Base-by-base conservation (phyloP, 2,797 vertebrate species). In the Scarus forsteni region DNA sequence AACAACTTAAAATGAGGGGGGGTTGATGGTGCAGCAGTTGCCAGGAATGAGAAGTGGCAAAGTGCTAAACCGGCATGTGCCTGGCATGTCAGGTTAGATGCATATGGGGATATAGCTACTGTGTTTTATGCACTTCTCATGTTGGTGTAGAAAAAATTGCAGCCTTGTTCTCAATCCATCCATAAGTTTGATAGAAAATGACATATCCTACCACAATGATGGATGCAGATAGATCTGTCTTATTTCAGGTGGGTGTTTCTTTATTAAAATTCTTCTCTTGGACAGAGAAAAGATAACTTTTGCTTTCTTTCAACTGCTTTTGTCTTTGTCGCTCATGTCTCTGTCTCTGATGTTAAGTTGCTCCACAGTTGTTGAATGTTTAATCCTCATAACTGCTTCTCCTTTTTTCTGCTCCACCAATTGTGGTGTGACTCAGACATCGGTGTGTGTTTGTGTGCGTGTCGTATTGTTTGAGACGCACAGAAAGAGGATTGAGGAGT, bases 391-490 rank as follows among this genome's bases (percentile, higher is more conserved):
- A 14, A 46, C 55, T 59, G 60, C 67, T 60, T 66, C 52, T 65
- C 63, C 67, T 60, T 66, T 55, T 65, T 66, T 77, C 53, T 73
- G 67, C 79, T 67, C 60, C 27, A 27, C 27, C 27, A 27, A 69
- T 44, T 8, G 3, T 42, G 15, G 54, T 76, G 73, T 59, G 78
- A 85, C 75, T 83, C 78, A 81, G 77, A 77, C 80, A 57, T 19
- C 49, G 43, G 15, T 8, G 73, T 46, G 67, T 48, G 19, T 62
- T 62, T 63, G 34, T 73, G 54, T 50, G 67, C 46, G 56, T 62
- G 50, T 44, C 68, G 13, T 8, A 38, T 56, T 16, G 43, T 43
- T 48, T 45, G 57, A 76, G 46, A 63, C 57, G 40, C 58, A 68
- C 14, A 9, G 46, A 62, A 45, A 50, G 14, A 60, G 36, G 71